Evolutionary conservation across 2,797 vertebrate species (phyloP), one percentile per base, ranked within the genome.

Genomic region (Leptodactylus fallax): DNA sequence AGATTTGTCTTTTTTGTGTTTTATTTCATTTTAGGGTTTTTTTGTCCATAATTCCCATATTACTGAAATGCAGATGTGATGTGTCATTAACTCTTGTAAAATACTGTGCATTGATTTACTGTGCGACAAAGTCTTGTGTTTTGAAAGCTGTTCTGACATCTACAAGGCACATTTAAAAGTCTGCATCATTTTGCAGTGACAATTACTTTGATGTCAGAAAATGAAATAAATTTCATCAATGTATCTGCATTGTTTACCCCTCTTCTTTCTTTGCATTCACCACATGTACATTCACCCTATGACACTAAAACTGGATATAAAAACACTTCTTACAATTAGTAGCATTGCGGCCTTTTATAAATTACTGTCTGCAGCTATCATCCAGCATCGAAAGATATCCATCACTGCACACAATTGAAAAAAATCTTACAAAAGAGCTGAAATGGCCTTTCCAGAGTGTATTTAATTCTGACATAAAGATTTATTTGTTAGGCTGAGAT

Each of bases 171-270:
- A 89, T 71, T 77, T 86, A 85, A 67, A 82, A 77, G 58, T 55
- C 58, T 81, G 72, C 84, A 86, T 89, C 71, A 36, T 49, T 83
- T 79, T 86, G 85, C 79, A 86, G 74, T 61, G 63, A 79, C 85
- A 89, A 78, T 89, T 69, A 79, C 58, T 89, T 78, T 82, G 83
- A 88, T 88, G 87, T 88, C 83, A 86, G 84, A 85, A 78, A 89
- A 86, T 72, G 56, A 86, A 83, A 78, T 82, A 86, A 83, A 71
- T 71, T 55, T 65, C 71, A 83, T 83, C 72, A 65, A 83, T 86
- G 79, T 83, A 82, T 60, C 72, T 51, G 63, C 21, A 55, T 17
- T 69, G 49, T 82, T 86, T 83, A 89, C 45, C 71, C 49, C 25
- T 82, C 36, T 83, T 87, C 14, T 81, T 72, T 83, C 21, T 76